These are phyloP conservation scores for Crematogaster levior DNA, from an alignment of 2,888 invertebrate species.

Conservation along the genomic window DNA sequence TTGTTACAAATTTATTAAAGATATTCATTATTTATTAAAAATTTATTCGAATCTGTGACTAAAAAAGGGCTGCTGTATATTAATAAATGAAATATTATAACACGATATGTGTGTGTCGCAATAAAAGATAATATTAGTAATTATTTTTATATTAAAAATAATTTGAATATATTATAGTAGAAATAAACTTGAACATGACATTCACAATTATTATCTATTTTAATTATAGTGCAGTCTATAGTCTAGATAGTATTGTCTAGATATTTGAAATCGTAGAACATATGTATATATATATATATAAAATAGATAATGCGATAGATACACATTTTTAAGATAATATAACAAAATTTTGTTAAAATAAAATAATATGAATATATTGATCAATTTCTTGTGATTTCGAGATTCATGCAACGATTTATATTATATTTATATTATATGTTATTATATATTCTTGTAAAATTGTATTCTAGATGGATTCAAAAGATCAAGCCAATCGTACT, in stretches of 20 bases:
- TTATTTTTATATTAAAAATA: conserved; percentile 4
- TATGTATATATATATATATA: too few relatives aligned
- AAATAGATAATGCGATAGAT: not conserved
- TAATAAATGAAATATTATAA: not conserved
- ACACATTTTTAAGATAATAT: not conserved
- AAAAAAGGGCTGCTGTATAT: not conserved
- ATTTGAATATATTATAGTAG: not conserved
- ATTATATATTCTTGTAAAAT: conserved; percentile 1
- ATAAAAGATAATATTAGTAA: not conserved
- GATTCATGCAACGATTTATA: not conserved
- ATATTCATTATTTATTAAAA: not conserved
- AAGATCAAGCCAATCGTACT: conserved; percentile 75
- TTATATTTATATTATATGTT: not conserved
- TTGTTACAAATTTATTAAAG: not conserved
- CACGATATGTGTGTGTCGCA: not conserved
- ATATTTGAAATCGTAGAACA: too few relatives aligned
- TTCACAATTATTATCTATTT: not conserved
- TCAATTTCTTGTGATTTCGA: not conserved
- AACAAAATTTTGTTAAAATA: not conserved
- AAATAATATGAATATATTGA: not conserved
- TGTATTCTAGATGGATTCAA: conserved; percentile 19
- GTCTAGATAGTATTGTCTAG: too few relatives aligned
- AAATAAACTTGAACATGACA: not conserved
- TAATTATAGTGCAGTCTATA: not conserved
- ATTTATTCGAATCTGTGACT: not conserved